phyloP scores from a whole-genome alignment of 1,140 invertebrate genomes.

The Drosophila equinoxialis region DNA sequence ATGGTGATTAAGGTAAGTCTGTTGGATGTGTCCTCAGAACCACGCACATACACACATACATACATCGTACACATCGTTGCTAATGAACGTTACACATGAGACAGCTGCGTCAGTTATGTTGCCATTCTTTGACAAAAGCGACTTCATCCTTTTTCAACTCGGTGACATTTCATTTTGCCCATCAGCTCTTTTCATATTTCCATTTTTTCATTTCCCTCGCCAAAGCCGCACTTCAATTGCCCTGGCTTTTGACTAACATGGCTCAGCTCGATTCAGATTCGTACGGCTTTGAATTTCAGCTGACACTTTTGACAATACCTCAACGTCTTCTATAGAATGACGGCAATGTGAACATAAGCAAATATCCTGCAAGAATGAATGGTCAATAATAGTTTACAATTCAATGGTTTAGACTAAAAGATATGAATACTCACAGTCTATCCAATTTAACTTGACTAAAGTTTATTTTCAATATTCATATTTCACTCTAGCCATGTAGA shows the following conservation, averaged over 20 bases:
- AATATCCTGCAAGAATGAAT: background rate
- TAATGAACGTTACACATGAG: slow-evolving; percentile 12
- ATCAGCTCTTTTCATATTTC: slow-evolving; percentile 16
- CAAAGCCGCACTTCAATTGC: slow-evolving; percentile 9
- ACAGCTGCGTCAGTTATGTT: slow-evolving; percentile 12
- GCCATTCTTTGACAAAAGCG: slow-evolving; percentile 7
- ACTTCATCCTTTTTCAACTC: slow-evolving; percentile 5
- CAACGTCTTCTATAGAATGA: too few relatives aligned
- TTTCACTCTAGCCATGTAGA: too few relatives aligned
- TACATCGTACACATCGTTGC: background rate
- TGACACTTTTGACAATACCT: slow-evolving; percentile 2
- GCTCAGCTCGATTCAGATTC: background rate
- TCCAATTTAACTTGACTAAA: too few relatives aligned
- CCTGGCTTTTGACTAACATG: background rate
- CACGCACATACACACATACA: slow-evolving; percentile 3
- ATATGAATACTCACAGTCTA: too few relatives aligned
- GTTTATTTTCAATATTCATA: too few relatives aligned
- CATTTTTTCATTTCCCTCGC: background rate
- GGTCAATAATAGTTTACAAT: too few relatives aligned
- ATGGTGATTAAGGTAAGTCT: slow-evolving; percentile 7
- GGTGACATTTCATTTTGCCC: slow-evolving; percentile 19
- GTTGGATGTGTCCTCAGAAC: background rate
- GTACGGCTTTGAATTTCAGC: background rate
- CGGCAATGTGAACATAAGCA: too few relatives aligned
- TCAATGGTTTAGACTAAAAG: too few relatives aligned